Evolutionary conservation across 2,797 vertebrate genomes (phyloP), one percentile per base, ranked within the genome.

Genomic region (Benthosema pterotum): DNA sequence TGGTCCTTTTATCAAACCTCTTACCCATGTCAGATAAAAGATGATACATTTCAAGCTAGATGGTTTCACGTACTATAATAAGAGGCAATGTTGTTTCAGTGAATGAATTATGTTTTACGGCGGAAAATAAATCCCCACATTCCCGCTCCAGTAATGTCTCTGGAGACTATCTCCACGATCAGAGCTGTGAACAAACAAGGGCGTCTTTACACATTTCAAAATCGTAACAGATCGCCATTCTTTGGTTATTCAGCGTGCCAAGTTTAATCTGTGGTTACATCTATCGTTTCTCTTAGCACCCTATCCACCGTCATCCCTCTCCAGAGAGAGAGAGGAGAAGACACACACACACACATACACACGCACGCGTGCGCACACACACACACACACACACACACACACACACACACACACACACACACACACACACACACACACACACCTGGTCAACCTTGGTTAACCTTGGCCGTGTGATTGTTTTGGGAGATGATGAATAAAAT

Each of bases 251-350:
- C 25, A 28, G 4, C 25, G 25, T 28, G 25, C 25, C 25, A 28
- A 28, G 69, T 88, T 83, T 83, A 66, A 67, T 69, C 78, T 66
- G 68, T 74, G 59, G 47, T 54, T 65, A 69, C 74, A 72, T 75
- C 64, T 52, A 68, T 75, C 69, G 74, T 58, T 48, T 65, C 47
- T 47, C 46, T 42, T 67, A 47, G 75, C 83, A 77, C 80, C 54
- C 70, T 63, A 78, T 82, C 80, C 77, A 65, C 74, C 69, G 72
- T 85, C 78, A 80, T 79, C 71, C 25, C 67, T 75, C 75, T n/a
- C n/a, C n/a, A n/a, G n/a, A n/a, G n/a, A n/a, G n/a, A n/a, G n/a
- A n/a, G n/a, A n/a, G n/a, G n/a, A n/a, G n/a, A 67, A 77, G 65
- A 77, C 42, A 28, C 65, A 78, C 63, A 69, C 63, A 67, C 50